Base-by-base conservation (phyloP, 2,797 vertebrate species). In the Cephalopachus bancanus region DNA sequence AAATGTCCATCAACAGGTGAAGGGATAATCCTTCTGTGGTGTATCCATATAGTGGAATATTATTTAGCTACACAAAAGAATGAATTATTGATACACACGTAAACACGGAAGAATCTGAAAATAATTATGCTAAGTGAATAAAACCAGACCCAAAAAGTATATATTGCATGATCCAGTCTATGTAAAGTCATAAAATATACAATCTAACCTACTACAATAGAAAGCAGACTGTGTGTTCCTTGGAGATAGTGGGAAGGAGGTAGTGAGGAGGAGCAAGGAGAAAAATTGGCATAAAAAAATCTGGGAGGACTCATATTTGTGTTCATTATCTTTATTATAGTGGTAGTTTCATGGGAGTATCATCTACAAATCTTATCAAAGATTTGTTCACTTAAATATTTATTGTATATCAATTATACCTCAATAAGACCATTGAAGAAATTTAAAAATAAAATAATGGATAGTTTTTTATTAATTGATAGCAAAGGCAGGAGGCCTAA, bases 381-480 rank as follows among this genome's bases (percentile, higher is more conserved):
- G 44, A 44, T 44, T n/a, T 28, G 9, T 81, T 90, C 17, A 19
- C 19, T 91, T 87, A 76, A 72, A 33, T 81, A 51, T 65, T 84
- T 93, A 93, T 59, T 89, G 1, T n/a, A 53, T 76, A 19, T 85
- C 51, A 67, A 6, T 65, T 78, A 30, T 28, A 86, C 12, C 22
- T 91, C 44, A 92, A 65, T 89, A 71, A 95, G 69, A 30, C 53
- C 80, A 57, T 71, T 80, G 53, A 64, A 91, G 78, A 84, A 90
- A 93, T 83, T 44, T 92, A 67, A 93, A 87, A 72, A 37, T 92
- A 79, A 91, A 93, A 74, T 57, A 94, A 86, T 83, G 28, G n/a
- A n/a, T 44, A 72, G 10, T 16, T 84, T 90, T 93, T 72, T 60
- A 92, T 79, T 79, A 86, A 89, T 90, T 92, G 60, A 81, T 72